A percentile compares a stretch with the other conserved stretches of the same genome.
These are phyloP conservation scores for Pyrgus malvae DNA, from an alignment of 2,888 invertebrate species.

Conservation along the genomic window DNA sequence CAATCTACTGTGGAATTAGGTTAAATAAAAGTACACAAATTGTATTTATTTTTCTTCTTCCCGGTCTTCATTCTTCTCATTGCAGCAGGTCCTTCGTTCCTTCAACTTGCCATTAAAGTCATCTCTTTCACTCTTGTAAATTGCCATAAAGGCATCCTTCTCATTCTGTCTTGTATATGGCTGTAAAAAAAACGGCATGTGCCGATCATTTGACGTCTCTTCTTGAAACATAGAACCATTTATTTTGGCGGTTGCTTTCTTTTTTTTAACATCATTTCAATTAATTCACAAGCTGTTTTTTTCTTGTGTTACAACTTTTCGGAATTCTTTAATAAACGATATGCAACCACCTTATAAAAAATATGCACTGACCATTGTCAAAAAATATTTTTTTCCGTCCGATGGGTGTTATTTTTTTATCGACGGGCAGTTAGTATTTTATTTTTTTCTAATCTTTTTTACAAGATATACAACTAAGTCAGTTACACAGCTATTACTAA, in stretches of 20 bases:
- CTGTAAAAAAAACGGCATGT: conserved; percentile 11
- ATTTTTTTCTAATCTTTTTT: conserved; percentile 44
- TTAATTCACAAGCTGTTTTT: conserved; percentile 69
- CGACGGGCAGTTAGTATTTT: conserved; percentile 15
- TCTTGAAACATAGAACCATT: conserved; percentile 49
- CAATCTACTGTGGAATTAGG: too few species aligned
- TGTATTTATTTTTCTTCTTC: too few species aligned
- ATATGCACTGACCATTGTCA: conserved; percentile 62
- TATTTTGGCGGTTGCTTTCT: conserved; percentile 61
- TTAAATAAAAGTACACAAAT: too few species aligned
- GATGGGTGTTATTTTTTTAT: conserved; percentile 36
- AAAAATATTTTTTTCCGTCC: conserved; percentile 64
- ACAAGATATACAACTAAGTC: conserved; percentile 51
- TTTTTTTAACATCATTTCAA: conserved; percentile 49
- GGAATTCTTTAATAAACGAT: conserved; percentile 29
- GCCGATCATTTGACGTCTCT: conserved; percentile 35
- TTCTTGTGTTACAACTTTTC: conserved; percentile 69
- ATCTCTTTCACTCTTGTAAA: too few species aligned
- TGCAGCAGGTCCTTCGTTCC: too few species aligned
- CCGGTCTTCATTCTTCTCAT: too few species aligned
- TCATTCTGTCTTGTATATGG: too few species aligned
- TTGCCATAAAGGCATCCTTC: too few species aligned
- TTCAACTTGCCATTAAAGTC: too few species aligned
- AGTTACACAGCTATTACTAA: conserved; percentile 51
- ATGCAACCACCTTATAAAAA: conserved; percentile 58